Evolutionary conservation across 1,140 invertebrate species (phyloP), one percentile per base, ranked within the genome.

Genomic region (Caerostris extrusa): DNA sequence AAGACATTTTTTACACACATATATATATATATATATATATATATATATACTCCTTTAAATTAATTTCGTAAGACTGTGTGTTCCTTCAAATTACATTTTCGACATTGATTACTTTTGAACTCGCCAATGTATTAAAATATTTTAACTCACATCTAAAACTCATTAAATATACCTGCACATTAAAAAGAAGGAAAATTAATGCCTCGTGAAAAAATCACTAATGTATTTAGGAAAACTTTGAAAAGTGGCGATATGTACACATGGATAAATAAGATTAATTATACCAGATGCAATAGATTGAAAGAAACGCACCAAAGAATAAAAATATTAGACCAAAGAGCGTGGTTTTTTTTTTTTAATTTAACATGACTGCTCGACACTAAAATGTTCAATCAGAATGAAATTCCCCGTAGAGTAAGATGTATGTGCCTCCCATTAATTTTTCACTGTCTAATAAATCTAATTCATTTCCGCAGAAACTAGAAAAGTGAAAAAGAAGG

Each of bases 371-470:
- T 53, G 53, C 71, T 77, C 71, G 5, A 53, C 50, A 53, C 71
- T 77, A 34, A 77, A 77, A 77, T 50, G 71, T 77, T 77, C 71
- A 50, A 77, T 77, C 34, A 53, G 71, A 5, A 50, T 53, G 34
- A 12, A 77, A 77, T 77, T 34, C 50, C 53, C 53, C 53, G 71
- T 77, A 77, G 71, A 77, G 53, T 77, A 77, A 53, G 71, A 77
- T 77, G 71, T 77, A 77, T 77, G 71, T 77, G 34, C 10, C 10
- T 77, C 8, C 71, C 50, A 77, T 10, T 53, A 77, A 77, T 77
- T 77, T 77, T 77, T 77, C 71, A 77, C 71, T 77, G 34, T 77
- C 71, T 12, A 10, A 17, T 77, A 77, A 53, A 50, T 77, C 50
- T 50, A 53, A 77, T 53, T 77, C 34, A 53, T 77, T 77, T 53